Base-by-base conservation (phyloP, 2,888 invertebrate species). In the Ichneumoninae sp. region DNA sequence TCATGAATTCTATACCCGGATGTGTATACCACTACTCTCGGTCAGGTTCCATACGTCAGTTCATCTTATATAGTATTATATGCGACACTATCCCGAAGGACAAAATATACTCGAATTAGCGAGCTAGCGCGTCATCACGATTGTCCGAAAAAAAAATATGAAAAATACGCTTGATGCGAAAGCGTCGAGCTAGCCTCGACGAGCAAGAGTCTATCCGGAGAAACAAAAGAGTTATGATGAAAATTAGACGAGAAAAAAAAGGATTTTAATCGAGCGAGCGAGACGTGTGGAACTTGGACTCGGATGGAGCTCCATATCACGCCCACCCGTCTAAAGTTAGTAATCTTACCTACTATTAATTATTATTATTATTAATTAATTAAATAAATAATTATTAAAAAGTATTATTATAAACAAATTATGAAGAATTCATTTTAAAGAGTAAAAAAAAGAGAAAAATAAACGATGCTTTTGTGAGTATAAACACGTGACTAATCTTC, bases 381-480 rank as follows among this genome's bases (percentile, higher is more conserved):
- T 62, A 83, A 85, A 82, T 85, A 85, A 87, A 80, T 86, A 88
- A 88, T 88, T 88, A 89, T 88, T 87, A 86, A 90, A 88, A 90
- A 92, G 90, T 93, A 93, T 91, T 92, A 93, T 93, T 91, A 93
- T 90, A 91, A 90, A 92, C 92, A 92, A 88, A 93, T 93, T 93
- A 93, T 93, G 91, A 93, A 62, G 90, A 93, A 93, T 93, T 93
- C 93, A 92, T 92, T 93, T 91, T 90, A 90, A 91, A 90, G 89
- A 89, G 87, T 83, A 86, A 86, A 82, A 91, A 88, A 91, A 89
- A 88, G 90, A 91, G 91, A 88, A 92, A 89, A 93, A 93, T 93
- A 93, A 93, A 93, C 89, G 91, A 93, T 93, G 93, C 93, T 93
- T 93, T 93, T 93, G 93, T 93, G 93, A 93, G 90, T 93, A 93